Conservation (phyloP, 2,888 invertebrate species). For the Melieria omissa region DNA sequence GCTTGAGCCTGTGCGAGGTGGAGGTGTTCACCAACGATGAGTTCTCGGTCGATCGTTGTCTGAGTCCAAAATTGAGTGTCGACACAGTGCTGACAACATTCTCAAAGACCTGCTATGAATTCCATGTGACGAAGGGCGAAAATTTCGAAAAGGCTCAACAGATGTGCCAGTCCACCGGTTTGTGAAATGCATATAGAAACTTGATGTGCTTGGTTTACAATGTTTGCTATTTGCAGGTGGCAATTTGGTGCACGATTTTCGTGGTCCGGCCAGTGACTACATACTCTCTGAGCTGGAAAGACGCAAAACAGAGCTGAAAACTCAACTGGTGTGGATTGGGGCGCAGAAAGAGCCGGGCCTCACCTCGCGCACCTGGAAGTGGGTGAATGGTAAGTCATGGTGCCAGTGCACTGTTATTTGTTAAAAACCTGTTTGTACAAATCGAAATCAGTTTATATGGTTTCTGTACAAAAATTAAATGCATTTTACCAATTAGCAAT, state of each 20-base stretch:
- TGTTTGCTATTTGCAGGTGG: slow-evolving; percentile 56
- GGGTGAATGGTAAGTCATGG: slow-evolving; percentile 81
- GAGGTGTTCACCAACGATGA: slow-evolving; percentile 93
- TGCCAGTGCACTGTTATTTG: not conserved
- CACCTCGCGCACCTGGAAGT: slow-evolving; percentile 86
- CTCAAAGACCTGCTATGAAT: slow-evolving; percentile 88
- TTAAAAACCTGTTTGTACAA: not conserved
- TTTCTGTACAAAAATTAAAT: not conserved
- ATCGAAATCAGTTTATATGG: not conserved
- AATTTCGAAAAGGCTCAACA: slow-evolving; percentile 84
- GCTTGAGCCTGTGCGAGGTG: slow-evolving; percentile 89
- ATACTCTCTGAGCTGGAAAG: slow-evolving; percentile 83
- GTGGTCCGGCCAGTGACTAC: slow-evolving; percentile 64
- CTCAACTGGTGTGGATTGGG: slow-evolving; percentile 91
- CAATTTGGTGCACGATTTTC: slow-evolving; percentile 65
- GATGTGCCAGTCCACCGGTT: slow-evolving; percentile 79
- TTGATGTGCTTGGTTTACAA: not conserved
- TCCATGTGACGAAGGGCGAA: slow-evolving; percentile 83
- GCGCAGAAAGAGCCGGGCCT: slow-evolving; percentile 88
- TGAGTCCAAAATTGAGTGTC: slow-evolving; percentile 78
- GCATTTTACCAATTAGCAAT: not conserved
- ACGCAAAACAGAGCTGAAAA: slow-evolving; percentile 81
- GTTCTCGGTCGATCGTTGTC: slow-evolving; percentile 86
- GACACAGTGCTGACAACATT: slow-evolving; percentile 86
- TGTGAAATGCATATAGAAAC: slow-evolving; percentile 52